Percentiles rank a stretch among this genome's conserved stretches.
These are phyloP conservation scores for Odontamblyopus lacepedii DNA, from an alignment of 2,797 vertebrate genomes.

Conservation along the genomic window DNA sequence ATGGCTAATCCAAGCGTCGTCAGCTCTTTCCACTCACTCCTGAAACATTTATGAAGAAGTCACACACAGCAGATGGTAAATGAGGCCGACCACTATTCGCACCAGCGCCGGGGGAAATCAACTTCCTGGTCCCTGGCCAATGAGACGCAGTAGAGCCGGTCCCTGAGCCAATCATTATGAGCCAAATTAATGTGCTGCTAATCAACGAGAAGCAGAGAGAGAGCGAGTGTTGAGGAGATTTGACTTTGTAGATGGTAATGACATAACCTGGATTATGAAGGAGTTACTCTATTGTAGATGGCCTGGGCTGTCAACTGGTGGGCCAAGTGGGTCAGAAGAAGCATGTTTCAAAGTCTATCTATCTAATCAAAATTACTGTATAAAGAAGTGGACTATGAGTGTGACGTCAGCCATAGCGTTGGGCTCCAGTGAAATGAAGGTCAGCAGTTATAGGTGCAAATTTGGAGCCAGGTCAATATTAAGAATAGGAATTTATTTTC, in stretches of 20 bases:
- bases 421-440: too few species aligned
- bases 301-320: background rate
- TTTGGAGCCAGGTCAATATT: too few species aligned
- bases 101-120: conserved; percentile 82
- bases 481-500: too few species aligned
- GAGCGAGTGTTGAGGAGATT: background rate
- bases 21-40: conserved; percentile 42
- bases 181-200: conserved; percentile 82
- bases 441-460: too few species aligned
- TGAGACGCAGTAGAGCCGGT: conserved; percentile 74
- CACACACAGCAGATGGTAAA: conserved; percentile 78
- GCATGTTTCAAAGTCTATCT: too few species aligned
- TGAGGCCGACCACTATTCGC: conserved; percentile 80
- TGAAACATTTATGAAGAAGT: conserved; percentile 70
- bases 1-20: conserved; percentile 66
- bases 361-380: too few species aligned
- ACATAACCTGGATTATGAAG: conserved; percentile 3
- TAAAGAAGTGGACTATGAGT: too few species aligned
- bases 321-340: background rate
- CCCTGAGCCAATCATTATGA: conserved; percentile 81
- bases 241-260: conserved; percentile 7
- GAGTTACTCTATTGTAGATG: background rate
- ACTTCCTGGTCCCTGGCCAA: conserved; percentile 78
- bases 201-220: conserved; percentile 64
- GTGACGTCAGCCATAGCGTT: too few species aligned